Evolutionary conservation across 2,113 vertebrate genomes (phyloP), one percentile per base, ranked within the genome.

Genomic region (Eulemur rufifrons): DNA sequence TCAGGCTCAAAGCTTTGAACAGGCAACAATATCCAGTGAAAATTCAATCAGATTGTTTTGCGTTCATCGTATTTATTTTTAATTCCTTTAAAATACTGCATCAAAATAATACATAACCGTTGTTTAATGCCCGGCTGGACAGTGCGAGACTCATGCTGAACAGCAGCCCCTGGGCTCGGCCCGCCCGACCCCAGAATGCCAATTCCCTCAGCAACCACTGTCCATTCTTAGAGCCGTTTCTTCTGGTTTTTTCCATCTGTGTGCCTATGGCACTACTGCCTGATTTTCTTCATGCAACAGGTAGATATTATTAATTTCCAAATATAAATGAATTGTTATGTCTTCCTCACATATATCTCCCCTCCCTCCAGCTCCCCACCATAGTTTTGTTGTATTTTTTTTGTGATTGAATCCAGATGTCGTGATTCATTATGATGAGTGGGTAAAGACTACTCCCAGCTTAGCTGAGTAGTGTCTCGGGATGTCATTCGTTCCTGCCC

Each of bases 381-480:
- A 23, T 3, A 29, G 66, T 17, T 86, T 32, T 50, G 39, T 47
- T 78, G n/a, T 69, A 3, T 66, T 61, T 76, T 73, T 73, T 47
- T 54, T 54, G 54, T 29, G 18, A 50, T 90, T 78, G 45, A 94
- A 74, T 47, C 11, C 59, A 88, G 83, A 84, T 68, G 32, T 15
- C 23, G 47, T 85, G 20, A 76, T 90, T 61, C 29, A 6, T 76
- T 29, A 71, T 73, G 56, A 63, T 25, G 45, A 91, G 17, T 10
- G 42, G 37, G 42, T 54, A 69, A 45, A n/a, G 52, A 52, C 29
- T 80, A 76, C 59, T 78, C 37, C 37, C 76, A 69, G 68, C 87
- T 50, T 66, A 11, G 20, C 17, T 0, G 3, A 47, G 42, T 20
- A 20, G 29, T 34, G 23, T 74, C 37, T 47, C 21, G 64, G 14